phyloP scores from a whole-genome alignment of 2,888 invertebrate species.

The Caenorhabditis becei region DNA sequence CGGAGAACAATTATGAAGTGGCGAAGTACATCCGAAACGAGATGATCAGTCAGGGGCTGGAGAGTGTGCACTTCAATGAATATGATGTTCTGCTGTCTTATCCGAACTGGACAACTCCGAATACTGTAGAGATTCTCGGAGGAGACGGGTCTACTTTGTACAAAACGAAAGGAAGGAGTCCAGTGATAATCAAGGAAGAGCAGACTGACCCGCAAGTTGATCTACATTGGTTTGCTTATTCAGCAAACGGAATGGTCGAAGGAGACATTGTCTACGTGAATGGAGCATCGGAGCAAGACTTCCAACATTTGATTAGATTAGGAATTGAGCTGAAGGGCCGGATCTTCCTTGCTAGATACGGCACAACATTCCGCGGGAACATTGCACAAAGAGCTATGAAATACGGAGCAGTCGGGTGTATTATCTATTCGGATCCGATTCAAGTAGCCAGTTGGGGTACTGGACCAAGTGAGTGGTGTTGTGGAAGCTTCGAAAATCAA shows the following conservation, averaged over 20 bases:
- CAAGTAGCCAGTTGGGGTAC: slow-evolving; percentile 76
- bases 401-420: slow-evolving; percentile 80
- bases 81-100: slow-evolving; percentile 80
- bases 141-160: slow-evolving; percentile 57
- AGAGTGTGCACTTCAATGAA: slow-evolving; percentile 69
- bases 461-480: slow-evolving; percentile 9
- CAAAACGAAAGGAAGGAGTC: slow-evolving; percentile 69
- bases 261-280: slow-evolving; percentile 77
- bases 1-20: slow-evolving; percentile 71
- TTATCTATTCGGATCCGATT: slow-evolving; percentile 79
- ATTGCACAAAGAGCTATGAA: slow-evolving; percentile 77
- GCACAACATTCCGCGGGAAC: slow-evolving; percentile 82
- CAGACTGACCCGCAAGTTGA: slow-evolving; percentile 59
- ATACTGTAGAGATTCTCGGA: slow-evolving; percentile 54
- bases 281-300: slow-evolving; percentile 71
- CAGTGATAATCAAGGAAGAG: slow-evolving; percentile 67
- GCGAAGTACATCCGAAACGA: slow-evolving; percentile 72
- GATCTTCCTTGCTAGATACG: slow-evolving; percentile 84
- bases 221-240: slow-evolving; percentile 79
- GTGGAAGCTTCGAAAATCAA: neutral
- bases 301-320: slow-evolving; percentile 64
- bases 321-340: slow-evolving; percentile 79
- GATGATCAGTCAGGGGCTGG: slow-evolving; percentile 73
- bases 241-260: slow-evolving; percentile 70
- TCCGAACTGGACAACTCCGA: slow-evolving; percentile 77